Evolutionary conservation across 2,888 invertebrate species (phyloP), one percentile per base, ranked within the genome.

Genomic region (Sarcophaga carnaria): DNA sequence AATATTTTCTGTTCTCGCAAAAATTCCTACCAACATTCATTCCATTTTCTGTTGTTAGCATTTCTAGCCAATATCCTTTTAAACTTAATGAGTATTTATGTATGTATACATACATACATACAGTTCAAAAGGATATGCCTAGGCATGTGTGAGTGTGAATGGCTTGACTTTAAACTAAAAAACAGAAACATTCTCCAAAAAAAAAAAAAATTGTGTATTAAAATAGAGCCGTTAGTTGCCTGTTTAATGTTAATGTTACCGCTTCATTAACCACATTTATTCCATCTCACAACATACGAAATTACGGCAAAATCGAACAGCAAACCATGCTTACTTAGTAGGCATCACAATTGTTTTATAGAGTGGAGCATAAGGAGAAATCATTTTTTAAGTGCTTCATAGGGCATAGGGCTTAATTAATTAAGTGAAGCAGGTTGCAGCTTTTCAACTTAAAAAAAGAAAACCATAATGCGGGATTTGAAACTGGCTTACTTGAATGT

Each of bases 211-310:
- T 54, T 14, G 14, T 54, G 10, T 54, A 17, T 54, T 63, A 37
- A 83, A 69, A 83, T 74, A 63, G 72, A 20, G 20, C n/a, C 66
- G 63, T 80, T 75, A 84, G 79, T 75, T 83, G 80, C 37, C 81
- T 59, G 87, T 84, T 87, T 81, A 87, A 84, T 81, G 87, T 84
- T 81, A 79, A 87, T 76, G 75, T 84, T 84, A 81, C 67, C 79
- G 84, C 84, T 87, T 84, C 87, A 87, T 87, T 87, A 84, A 49
- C 70, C 75, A 75, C 87, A 67, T 87, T 87, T 74, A 75, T 86
- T 84, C 75, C 63, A 78, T 62, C 83, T 75, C 81, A 87, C 14
- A 78, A 71, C 71, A 81, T 71, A 64, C 27, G 71, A 66, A 84
- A 70, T 75, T 75, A 37, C 82, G 22, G 62, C 12, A 25, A 64